These are phyloP conservation scores for Drosophila tristis DNA, from an alignment of 1,140 invertebrate genomes.

Conservation along the genomic window DNA sequence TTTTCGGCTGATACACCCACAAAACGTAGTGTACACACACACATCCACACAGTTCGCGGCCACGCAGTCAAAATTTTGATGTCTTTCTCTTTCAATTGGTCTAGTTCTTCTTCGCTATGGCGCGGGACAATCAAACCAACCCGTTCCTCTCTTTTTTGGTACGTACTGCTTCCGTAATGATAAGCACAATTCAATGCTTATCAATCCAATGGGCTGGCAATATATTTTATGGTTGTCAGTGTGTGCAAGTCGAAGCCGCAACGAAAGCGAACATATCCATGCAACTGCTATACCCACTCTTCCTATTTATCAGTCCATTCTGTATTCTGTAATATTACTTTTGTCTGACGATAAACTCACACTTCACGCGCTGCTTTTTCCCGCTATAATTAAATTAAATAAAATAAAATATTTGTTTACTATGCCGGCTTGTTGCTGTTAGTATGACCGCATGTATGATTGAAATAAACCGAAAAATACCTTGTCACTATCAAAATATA, in stretches of 20 bases:
- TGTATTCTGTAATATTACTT: not conserved
- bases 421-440: slow-evolving; percentile 3
- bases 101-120: not conserved
- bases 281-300: not conserved
- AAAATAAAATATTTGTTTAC: slow-evolving; percentile 27
- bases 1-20: slow-evolving; percentile 1
- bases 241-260: not conserved
- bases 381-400: slow-evolving; percentile 35
- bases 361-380: slow-evolving; percentile 21
- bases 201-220: slow-evolving; percentile 42
- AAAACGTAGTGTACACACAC: slow-evolving; percentile 4
- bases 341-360: not conserved
- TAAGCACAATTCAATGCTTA: slow-evolving; percentile 40
- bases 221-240: slow-evolving; percentile 54
- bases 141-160: slow-evolving; percentile 30
- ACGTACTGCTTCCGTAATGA: slow-evolving; percentile 26
- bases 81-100: slow-evolving; percentile 20
- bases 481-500: too few species aligned
- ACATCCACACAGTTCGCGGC: slow-evolving; percentile 33
- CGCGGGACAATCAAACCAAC: not conserved
- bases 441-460: too few species aligned
- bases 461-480: too few species aligned
- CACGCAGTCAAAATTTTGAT: slow-evolving; percentile 62
- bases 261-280: slow-evolving; percentile 1
- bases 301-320: not conserved